Percentiles rank a stretch among this genome's conserved stretches.
phyloP scores from a whole-genome alignment of 2,113 vertebrate genomes.

The Zosterops pallidus region DNA sequence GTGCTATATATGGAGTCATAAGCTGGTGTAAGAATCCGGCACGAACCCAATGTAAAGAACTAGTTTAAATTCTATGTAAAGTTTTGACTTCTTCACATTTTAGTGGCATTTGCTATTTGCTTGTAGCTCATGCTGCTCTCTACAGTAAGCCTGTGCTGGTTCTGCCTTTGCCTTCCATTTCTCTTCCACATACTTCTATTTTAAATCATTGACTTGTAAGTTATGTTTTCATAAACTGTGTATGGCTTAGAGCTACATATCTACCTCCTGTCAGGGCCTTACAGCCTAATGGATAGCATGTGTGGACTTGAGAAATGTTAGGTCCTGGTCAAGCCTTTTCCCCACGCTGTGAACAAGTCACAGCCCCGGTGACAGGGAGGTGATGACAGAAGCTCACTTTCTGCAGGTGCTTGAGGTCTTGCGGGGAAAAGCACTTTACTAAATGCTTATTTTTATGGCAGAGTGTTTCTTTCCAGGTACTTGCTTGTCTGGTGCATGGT shows the following conservation, averaged over 20 bases:
- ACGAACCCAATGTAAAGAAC: neutral
- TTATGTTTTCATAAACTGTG: neutral
- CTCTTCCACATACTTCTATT: neutral
- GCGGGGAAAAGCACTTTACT: neutral
- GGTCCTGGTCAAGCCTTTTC: neutral
- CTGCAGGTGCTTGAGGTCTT: neutral
- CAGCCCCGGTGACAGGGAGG: fast-evolving
- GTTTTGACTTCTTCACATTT: neutral
- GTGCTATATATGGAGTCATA: neutral
- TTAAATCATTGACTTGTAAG: neutral
- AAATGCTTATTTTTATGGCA: neutral
- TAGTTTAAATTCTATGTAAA: neutral
- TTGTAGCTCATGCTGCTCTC: neutral
- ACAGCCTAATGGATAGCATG: neutral
- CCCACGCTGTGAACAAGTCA: neutral
- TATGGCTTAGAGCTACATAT: neutral
- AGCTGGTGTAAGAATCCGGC: neutral
- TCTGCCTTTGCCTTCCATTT: neutral
- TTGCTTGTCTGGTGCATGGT: neutral
- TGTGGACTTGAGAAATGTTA: neutral
- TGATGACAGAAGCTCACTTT: slow-evolving; percentile 23
- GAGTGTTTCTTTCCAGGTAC: neutral
- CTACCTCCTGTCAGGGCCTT: neutral
- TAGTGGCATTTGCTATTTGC: neutral
- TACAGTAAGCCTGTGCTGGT: neutral